Evolutionary conservation across 2,888 invertebrate species (phyloP).

Genomic region (Prenolepis imparis): DNA sequence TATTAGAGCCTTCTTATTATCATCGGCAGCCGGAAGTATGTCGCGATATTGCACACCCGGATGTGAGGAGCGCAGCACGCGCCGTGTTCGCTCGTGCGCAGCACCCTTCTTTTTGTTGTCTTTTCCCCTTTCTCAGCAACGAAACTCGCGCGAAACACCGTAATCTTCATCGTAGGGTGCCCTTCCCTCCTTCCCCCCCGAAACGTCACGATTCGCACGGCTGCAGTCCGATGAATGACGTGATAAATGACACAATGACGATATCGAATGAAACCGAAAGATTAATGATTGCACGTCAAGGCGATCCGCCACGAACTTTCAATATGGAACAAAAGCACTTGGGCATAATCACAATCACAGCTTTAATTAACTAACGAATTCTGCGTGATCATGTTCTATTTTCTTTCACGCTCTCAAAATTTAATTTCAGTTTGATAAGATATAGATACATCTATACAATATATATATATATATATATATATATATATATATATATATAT

Average conservation of each 20-base stretch:
- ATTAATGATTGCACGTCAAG: slow-evolving; percentile 22
- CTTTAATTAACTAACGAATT: background rate
- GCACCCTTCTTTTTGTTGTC: slow-evolving; percentile 43
- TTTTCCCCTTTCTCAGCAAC: slow-evolving; percentile 13
- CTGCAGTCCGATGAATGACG: slow-evolving; percentile 26
- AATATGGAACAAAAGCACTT: slow-evolving; percentile 11
- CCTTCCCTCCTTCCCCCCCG: background rate
- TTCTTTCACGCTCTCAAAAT: background rate
- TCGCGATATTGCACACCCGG: slow-evolving; percentile 56
- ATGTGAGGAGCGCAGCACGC: slow-evolving; percentile 56
- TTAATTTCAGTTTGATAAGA: background rate
- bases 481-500: too few species aligned
- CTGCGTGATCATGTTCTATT: background rate
- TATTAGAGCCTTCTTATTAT: slow-evolving; percentile 56
- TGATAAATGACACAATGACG: slow-evolving; percentile 53
- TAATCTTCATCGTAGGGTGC: slow-evolving; percentile 17
- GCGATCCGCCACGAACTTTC: slow-evolving; percentile 1
- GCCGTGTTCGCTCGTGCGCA: slow-evolving; percentile 69
- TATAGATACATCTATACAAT: too few species aligned
- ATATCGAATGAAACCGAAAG: slow-evolving; percentile 17
- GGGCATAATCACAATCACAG: background rate
- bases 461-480: too few species aligned
- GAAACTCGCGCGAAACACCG: background rate
- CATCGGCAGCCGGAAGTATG: slow-evolving; percentile 56
- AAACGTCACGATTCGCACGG: slow-evolving; percentile 33